A percentile compares a stretch with the other conserved stretches of the same genome.
Evolutionary conservation across 2,888 invertebrate species (phyloP).

Genomic region (Phaedon cochleariae): DNA sequence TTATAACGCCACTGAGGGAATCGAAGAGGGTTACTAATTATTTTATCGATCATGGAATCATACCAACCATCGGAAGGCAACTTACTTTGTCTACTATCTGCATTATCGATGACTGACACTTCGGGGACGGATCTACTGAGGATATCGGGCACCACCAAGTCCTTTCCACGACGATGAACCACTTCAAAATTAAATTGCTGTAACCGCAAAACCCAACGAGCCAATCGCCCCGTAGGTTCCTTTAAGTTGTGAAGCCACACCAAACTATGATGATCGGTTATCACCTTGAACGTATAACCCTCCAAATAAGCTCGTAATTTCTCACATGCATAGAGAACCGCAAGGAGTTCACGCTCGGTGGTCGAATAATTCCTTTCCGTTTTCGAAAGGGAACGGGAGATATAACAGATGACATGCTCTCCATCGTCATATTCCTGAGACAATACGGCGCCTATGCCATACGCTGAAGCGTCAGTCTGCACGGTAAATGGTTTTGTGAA

Average conservation of each 20-base stretch:
- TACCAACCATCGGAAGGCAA: slow-evolving; percentile 2
- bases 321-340: slow-evolving; percentile 29
- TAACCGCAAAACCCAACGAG: slow-evolving; percentile 14
- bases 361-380: slow-evolving; percentile 28
- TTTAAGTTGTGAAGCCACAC: slow-evolving; percentile 22
- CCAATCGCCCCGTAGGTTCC: slow-evolving; percentile 24
- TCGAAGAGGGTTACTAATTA: background rate
- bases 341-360: slow-evolving; percentile 28
- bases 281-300: slow-evolving; percentile 27
- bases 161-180: slow-evolving; percentile 26
- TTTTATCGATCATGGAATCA: background rate
- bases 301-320: slow-evolving; percentile 35
- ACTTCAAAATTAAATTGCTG: slow-evolving; percentile 40
- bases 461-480: slow-evolving; percentile 37
- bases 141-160: slow-evolving; percentile 28
- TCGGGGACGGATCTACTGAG: slow-evolving; percentile 8
- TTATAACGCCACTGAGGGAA: background rate
- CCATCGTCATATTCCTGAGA: slow-evolving; percentile 24
- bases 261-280: slow-evolving; percentile 33
- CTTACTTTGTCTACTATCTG: slow-evolving; percentile 1
- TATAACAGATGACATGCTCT: slow-evolving; percentile 29
- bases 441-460: slow-evolving; percentile 37
- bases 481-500: slow-evolving; percentile 32
- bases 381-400: slow-evolving; percentile 22
- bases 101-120: background rate